A percentile compares a stretch with the other conserved stretches of the same genome.
Conservation (phyloP, 1,140 invertebrate species). For the Atta texana region DNA sequence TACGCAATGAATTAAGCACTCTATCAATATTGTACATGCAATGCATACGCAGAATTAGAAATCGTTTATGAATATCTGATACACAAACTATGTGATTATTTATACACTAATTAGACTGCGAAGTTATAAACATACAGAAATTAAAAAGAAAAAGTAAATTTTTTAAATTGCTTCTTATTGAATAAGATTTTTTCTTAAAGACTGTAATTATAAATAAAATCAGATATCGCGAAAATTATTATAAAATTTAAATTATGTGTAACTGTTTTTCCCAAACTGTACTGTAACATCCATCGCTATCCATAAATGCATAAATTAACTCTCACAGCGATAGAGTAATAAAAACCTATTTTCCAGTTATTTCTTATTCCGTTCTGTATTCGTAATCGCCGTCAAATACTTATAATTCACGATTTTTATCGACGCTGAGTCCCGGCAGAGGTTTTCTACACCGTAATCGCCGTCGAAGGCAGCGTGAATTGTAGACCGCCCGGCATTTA, state of each 20-base stretch:
- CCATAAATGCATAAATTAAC: conserved; percentile 19
- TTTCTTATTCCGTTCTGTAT: conserved; percentile 23
- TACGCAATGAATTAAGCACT: conserved; percentile 13
- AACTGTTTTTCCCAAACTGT: not conserved
- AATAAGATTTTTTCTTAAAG: not conserved
- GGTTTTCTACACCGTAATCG: conserved; percentile 49
- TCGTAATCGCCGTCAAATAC: conserved; percentile 11
- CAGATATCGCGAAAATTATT: not conserved
- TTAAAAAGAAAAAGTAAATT: not conserved
- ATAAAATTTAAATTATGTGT: not conserved
- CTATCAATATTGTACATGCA: conserved; percentile 15
- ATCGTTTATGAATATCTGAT: conserved; percentile 1
- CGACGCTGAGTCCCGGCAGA: conserved; percentile 3
- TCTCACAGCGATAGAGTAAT: not conserved
- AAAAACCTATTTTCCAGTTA: conserved; percentile 29
- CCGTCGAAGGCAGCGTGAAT: conserved; percentile 36
- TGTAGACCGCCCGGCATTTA: conserved; percentile 53
- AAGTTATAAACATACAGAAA: not conserved
- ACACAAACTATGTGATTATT: not conserved
- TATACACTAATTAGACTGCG: not conserved
- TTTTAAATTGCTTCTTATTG: not conserved
- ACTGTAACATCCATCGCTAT: not conserved
- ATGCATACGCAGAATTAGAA: not conserved
- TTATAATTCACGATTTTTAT: conserved; percentile 57
- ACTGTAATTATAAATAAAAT: not conserved